phyloP scores from a whole-genome alignment of 2,113 vertebrate species.

The Bettongia penicillata region DNA sequence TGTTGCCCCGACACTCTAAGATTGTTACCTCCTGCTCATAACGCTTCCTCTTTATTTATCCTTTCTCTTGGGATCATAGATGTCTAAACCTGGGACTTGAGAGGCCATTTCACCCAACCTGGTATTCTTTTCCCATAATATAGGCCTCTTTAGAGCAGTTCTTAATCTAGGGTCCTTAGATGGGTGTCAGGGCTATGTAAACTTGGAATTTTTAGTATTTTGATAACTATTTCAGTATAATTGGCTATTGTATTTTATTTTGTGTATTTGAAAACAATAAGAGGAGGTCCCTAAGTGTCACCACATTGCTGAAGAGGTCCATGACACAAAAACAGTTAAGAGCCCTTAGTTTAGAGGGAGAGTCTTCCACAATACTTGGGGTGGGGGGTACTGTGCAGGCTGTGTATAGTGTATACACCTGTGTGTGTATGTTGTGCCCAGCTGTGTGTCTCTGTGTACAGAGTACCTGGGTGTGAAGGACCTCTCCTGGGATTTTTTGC shows the following conservation, averaged over 20 bases:
- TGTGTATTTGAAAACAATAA: neutral
- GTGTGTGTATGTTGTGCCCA: conserved; percentile 27
- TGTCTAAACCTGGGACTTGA: neutral
- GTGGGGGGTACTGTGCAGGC: neutral
- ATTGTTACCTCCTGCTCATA: neutral
- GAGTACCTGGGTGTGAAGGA: neutral
- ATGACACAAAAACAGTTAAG: neutral
- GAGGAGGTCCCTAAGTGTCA: neutral
- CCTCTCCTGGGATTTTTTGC: conserved; percentile 19
- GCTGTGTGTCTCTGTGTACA: neutral
- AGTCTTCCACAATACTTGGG: neutral
- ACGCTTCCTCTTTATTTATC: neutral
- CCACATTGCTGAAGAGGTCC: neutral
- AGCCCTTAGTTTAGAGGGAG: neutral
- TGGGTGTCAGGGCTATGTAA: neutral
- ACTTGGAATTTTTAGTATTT: neutral
- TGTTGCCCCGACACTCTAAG: neutral
- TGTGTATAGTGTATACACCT: conserved; percentile 27
- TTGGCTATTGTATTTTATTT: neutral
- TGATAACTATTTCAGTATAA: neutral
- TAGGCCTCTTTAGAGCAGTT: neutral
- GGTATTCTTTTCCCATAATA: neutral
- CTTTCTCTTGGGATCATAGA: neutral
- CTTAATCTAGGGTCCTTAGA: neutral
- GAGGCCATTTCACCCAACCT: neutral